phyloP scores from a whole-genome alignment of 2,888 invertebrate genomes.

The Agrochola litura region DNA sequence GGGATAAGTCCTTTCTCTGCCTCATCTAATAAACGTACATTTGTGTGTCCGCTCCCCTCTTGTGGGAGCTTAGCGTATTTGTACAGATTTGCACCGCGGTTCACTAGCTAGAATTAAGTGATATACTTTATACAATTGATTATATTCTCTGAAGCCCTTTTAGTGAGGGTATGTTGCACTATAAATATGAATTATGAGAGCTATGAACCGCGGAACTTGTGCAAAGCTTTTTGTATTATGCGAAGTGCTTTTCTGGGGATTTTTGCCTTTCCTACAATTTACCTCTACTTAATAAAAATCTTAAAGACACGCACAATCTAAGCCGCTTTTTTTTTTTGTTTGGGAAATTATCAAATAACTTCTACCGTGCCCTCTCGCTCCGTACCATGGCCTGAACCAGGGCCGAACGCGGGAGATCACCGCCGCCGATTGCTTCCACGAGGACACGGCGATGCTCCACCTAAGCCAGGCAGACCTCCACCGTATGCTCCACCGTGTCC shows the following conservation, averaged over 20 bases:
- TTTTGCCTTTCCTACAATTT: not conserved
- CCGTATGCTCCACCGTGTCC: no score
- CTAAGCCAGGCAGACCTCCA: no score
- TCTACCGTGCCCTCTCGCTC: no score
- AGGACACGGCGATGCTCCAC: no score
- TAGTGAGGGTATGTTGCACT: conserved; percentile 5
- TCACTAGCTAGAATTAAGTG: conserved; percentile 46
- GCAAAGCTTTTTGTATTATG: conserved; percentile 9
- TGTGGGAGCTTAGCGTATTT: conserved; percentile 46
- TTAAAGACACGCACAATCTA: no score
- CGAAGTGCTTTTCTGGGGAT: conserved; percentile 1
- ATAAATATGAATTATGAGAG: conserved; percentile 46
- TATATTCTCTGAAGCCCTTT: conserved; percentile 20
- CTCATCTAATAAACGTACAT: conserved; percentile 7
- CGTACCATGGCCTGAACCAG: no score
- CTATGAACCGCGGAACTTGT: not conserved
- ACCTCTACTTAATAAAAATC: not conserved
- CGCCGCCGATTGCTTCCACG: no score
- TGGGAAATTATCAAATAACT: no score
- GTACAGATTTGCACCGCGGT: conserved; percentile 50
- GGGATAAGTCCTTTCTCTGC: not conserved
- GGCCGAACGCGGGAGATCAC: no score
- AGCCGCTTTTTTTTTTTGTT: no score
- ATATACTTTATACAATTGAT: conserved; percentile 51
- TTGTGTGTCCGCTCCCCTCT: conserved; percentile 17